Evolutionary conservation across 2,113 vertebrate species (phyloP).

Genomic region (Perccottus glenii): DNA sequence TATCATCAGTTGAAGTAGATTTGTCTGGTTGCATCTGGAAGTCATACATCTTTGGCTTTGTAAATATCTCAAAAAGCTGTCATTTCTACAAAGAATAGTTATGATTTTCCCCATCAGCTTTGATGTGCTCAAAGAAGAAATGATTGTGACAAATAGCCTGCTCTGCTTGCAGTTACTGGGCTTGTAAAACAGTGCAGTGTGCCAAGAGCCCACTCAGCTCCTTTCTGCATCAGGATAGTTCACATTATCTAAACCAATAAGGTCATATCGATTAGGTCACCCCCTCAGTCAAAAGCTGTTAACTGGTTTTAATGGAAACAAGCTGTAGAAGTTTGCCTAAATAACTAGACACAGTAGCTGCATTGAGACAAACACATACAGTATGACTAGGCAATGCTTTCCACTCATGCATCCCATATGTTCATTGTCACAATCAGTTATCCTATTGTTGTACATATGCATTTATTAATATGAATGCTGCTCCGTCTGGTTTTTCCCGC

Average conservation of each 20-base stretch:
- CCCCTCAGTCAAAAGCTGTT: slow-evolving; percentile 32
- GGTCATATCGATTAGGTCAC: slow-evolving; percentile 50
- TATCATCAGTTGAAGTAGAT: neutral
- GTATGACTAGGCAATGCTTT: neutral
- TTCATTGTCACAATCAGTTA: slow-evolving; percentile 17
- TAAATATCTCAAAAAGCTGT: neutral
- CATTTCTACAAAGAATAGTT: neutral
- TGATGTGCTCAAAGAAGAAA: slow-evolving; percentile 14
- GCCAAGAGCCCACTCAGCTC: slow-evolving; percentile 41
- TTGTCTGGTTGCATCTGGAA: slow-evolving; percentile 1
- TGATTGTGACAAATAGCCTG: slow-evolving; percentile 22
- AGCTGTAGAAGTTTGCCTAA: slow-evolving; percentile 12
- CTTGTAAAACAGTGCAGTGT: slow-evolving; percentile 11
- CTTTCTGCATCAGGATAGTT: slow-evolving; percentile 42
- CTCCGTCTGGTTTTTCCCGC: slow-evolving; percentile 13
- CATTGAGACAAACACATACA: neutral
- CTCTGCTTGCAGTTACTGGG: slow-evolving; percentile 3
- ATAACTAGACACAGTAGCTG: neutral
- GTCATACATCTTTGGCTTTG: neutral
- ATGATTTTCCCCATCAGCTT: slow-evolving; percentile 7
- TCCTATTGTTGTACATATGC: slow-evolving; percentile 2
- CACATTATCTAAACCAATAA: slow-evolving; percentile 44
- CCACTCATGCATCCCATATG: neutral
- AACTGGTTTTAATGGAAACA: slow-evolving; percentile 45
- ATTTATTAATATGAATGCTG: slow-evolving; percentile 20